These are phyloP conservation scores for Drosophila sp. DNA, from an alignment of 1,140 invertebrate species.

Conservation along the genomic window DNA sequence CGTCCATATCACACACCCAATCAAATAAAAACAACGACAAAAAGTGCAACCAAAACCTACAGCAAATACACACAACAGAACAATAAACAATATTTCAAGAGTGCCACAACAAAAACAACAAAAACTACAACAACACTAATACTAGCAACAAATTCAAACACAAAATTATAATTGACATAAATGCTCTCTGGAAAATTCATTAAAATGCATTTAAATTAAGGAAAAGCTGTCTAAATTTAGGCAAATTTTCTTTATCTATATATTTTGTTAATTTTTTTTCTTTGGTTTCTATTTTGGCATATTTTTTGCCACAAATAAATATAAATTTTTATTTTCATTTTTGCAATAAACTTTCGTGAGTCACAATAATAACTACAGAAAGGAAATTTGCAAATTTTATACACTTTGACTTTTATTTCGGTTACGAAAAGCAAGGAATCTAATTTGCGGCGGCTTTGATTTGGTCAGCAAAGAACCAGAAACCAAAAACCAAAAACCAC, in stretches of 20 bases:
- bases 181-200: constrained; percentile 35
- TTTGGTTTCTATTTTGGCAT: not conserved
- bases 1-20: constrained; percentile 37
- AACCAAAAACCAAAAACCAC: constrained; percentile 11
- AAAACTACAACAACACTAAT: constrained; percentile 36
- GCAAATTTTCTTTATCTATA: not conserved
- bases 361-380: constrained; percentile 7
- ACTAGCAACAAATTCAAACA: constrained; percentile 25
- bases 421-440: not conserved
- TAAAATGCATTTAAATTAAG: constrained; percentile 41
- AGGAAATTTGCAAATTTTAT: constrained; percentile 2
- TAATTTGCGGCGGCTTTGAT: constrained; percentile 12
- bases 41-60: constrained; percentile 49
- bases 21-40: constrained; percentile 19
- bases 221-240: constrained; percentile 2
- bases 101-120: constrained; percentile 38
- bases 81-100: constrained; percentile 65
- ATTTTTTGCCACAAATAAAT: not conserved
- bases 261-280: not conserved
- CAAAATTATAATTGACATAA: constrained; percentile 27
- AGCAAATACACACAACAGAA: constrained; percentile 44
- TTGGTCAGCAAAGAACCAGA: constrained; percentile 10
- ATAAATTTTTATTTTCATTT: constrained; percentile 4
- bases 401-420: constrained; percentile 7
- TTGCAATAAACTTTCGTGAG: constrained; percentile 5